Evolutionary conservation across 2,888 invertebrate species (phyloP), one percentile per base, ranked within the genome.

Genomic region (Desoria tigrina): DNA sequence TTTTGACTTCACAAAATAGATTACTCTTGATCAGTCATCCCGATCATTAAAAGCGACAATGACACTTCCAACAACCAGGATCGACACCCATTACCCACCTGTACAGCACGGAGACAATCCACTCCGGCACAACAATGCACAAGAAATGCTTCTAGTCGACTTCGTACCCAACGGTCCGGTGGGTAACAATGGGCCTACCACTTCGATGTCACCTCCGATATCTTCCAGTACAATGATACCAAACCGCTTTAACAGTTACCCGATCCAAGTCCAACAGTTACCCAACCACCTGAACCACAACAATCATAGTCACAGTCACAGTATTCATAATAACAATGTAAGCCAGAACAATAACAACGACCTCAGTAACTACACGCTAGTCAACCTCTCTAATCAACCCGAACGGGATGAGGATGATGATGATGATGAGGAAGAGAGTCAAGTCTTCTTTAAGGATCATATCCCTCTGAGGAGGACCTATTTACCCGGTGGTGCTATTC

Each of bases 51-150:
- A n/a, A n/a, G n/a, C n/a, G n/a, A n/a, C 1, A 39, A 63, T 64
- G 68, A 61, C 68, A 2, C 61, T 68, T 27, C 68, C 64, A 45
- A 68, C 68, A 26, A 68, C 68, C n/a, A 42, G 68, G 42, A 68
- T 68, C 53, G 63, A 67, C 45, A 51, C 63, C 14, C 56, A 56
- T 18, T 61, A 51, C 11, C 28, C 66, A 9, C 28, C 61, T 11
- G 27, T 56, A 24, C 51, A n/a, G 26, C 56, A 54, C 53, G 39
- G 45, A 37, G 63, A 56, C 21, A 56, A 28, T 63, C n/a, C n/a
- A n/a, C n/a, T n/a, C n/a, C n/a, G n/a, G n/a, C n/a, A n/a, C n/a
- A n/a, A n/a, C n/a, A n/a, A n/a, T n/a, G n/a, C n/a, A 57, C 56
- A 63, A 51, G 65, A 65, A 54, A 66, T 66, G 21, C 61, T 63